Percentiles rank a stretch among this genome's conserved stretches.
These are phyloP conservation scores for Thymelicus acteon DNA, from an alignment of 2,888 invertebrate genomes.

Conservation along the genomic window DNA sequence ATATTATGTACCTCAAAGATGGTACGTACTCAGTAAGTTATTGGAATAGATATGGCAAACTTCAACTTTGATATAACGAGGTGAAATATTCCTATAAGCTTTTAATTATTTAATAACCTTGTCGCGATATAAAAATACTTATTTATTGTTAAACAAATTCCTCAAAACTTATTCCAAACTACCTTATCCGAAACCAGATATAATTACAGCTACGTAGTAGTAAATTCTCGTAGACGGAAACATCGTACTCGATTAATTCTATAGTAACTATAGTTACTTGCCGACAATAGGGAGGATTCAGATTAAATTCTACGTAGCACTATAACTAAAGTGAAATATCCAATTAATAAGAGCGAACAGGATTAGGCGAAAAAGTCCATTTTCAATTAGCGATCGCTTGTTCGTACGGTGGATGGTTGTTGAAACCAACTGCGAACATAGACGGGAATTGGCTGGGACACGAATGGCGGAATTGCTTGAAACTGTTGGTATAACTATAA, in stretches of 20 bases:
- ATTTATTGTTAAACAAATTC: too few relatives aligned
- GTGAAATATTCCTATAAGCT: too few relatives aligned
- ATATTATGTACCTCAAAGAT: too few relatives aligned
- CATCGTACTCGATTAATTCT: neutral
- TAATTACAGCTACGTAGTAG: too few relatives aligned
- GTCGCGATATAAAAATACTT: too few relatives aligned
- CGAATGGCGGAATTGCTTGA: constrained; percentile 63
- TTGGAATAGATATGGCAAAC: too few relatives aligned
- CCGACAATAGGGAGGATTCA: constrained; percentile 16
- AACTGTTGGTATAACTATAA: constrained; percentile 51
- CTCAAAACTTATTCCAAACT: too few relatives aligned
- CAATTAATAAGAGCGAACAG: constrained; percentile 44
- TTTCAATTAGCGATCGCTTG: constrained; percentile 80
- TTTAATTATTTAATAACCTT: too few relatives aligned
- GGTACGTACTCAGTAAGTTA: too few relatives aligned
- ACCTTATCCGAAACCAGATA: too few relatives aligned
- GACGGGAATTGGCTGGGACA: constrained; percentile 67
- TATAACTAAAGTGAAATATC: constrained; percentile 40
- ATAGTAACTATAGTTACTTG: neutral
- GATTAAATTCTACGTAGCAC: constrained; percentile 27
- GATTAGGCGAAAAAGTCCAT: constrained; percentile 70
- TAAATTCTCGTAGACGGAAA: neutral
- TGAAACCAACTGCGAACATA: constrained; percentile 48
- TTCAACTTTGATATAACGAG: too few relatives aligned
- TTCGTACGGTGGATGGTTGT: constrained; percentile 47